A percentile compares a stretch with the other conserved stretches of the same genome.
These are phyloP conservation scores for Orbicella faveolata DNA, from an alignment of 64 coral and sea anemone species.

Conservation along the genomic window DNA sequence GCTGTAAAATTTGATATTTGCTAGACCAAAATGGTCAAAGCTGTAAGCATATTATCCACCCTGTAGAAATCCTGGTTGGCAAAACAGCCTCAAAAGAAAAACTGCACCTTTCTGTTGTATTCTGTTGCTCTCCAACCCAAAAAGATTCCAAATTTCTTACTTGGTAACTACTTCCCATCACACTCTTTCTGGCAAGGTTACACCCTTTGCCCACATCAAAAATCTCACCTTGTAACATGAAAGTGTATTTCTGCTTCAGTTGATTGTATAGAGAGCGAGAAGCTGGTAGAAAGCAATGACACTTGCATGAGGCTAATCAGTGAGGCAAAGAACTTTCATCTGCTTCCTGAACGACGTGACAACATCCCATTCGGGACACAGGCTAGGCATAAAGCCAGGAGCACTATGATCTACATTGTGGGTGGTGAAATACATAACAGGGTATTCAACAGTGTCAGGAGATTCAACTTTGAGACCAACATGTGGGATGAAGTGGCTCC, in stretches of 20 bases:
- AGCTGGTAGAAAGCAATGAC: constrained; percentile 71
- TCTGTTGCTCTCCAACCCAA: too few species aligned
- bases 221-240: too few species aligned
- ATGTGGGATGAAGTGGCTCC: constrained; percentile 66
- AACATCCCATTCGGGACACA: constrained; percentile 50
- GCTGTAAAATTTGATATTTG: too few species aligned
- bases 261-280: constrained; percentile 91
- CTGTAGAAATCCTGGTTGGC: too few species aligned
- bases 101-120: too few species aligned
- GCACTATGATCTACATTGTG: constrained; percentile 83
- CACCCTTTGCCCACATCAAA: too few species aligned
- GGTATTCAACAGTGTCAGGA: constrained; percentile 81
- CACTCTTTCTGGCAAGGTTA: too few species aligned
- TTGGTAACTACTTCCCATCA: too few species aligned
- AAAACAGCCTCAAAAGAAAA: too few species aligned
- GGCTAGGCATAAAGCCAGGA: constrained; percentile 55
- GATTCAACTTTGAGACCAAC: constrained; percentile 79
- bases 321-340: constrained; percentile 89
- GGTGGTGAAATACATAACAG: constrained; percentile 95
- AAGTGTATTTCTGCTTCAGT: constrained; percentile 57
- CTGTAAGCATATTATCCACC: too few species aligned
- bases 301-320: constrained; percentile 82
- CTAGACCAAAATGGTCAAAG: too few species aligned
- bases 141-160: too few species aligned
- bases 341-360: constrained; percentile 88